Evolutionary conservation across 2,113 vertebrate genomes (phyloP), one percentile per base, ranked within the genome.

Genomic region (Nibea coibor): DNA sequence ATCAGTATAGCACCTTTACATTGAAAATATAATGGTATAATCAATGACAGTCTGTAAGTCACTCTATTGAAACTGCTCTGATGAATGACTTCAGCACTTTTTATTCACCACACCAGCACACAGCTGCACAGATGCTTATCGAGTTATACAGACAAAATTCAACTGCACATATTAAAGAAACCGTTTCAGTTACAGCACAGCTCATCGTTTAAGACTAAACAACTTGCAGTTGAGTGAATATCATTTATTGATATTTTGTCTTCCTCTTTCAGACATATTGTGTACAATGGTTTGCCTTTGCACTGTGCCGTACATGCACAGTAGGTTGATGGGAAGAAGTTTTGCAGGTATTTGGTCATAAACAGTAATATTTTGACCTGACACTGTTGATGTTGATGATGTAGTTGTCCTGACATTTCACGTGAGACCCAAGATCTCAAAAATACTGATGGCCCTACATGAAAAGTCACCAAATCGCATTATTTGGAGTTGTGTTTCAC

Each of bases 71-170:
- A 31, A 24, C 17, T 28, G 39, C 17, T 56, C 11, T n/a, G 8
- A 22, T 75, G 50, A 57, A 39, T 47, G 43, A 59, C 5, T 39
- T 58, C 42, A 57, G 9, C 53, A 19, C 65, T n/a, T 57, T 48
- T 17, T n/a, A 22, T 57, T 17, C 63, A 48, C 42, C 26, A 57
- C 20, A 14, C 16, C 54, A 62, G 35, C 3, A 78, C 5, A 45
- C 10, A 42, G 31, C 61, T 65, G 48, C 7, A 48, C 56, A 61
- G 71, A 62, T 62, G 58, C 47, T 68, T 51, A 69, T 69, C 43
- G 1, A 68, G 26, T 28, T 4, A 12, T 39, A 19, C 2, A 39
- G 31, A 64, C 31, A 16, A 51, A 73, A 73, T 45, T 50, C 19
- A 16, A 50, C 43, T 22, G 35, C 31, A 35, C 4, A 48, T 22